Evolutionary conservation across 2,797 vertebrate species (phyloP), one percentile per base, ranked within the genome.

Genomic region (Scleropages formosus): DNA sequence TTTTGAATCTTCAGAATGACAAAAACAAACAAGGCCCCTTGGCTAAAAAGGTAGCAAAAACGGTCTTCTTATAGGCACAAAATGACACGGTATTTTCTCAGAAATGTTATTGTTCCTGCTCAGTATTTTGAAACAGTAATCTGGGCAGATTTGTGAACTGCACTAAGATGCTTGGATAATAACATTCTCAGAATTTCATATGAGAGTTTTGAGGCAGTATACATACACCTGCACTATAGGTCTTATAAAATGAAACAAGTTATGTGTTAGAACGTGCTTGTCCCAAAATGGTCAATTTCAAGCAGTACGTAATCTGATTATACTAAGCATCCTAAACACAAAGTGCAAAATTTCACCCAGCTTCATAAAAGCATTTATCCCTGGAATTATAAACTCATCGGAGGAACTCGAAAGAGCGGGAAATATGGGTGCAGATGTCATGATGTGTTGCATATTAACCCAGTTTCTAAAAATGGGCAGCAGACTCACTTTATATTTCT

Each of bases 261-360:
- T 58, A 46, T 26, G 26, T 11, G 53, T 16, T 26, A 16, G 26
- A n/a, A 58, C 31, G 46, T 44, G 70, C 18, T 16, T 53, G 69
- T 80, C 65, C 63, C 77, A 82, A 83, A 75, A 67, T 64, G 71
- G 77, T 81, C 80, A 80, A 53, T 77, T 75, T 79, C 73, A 68
- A 49, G 63, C 65, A 65, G 53, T 56, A 75, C 72, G 63, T 81
- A 83, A 85, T 84, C 81, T 80, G 85, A 85, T 85, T 87, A 84
- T 68, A 65, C 62, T 84, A 84, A 85, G 81, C 78, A 70, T 78
- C 65, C 79, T 78, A 77, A 80, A 82, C 75, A 80, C 78, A 78
- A 70, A 78, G 73, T 73, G 49, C 78, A 78, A 69, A 73, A 81
- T 80, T 77, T 81, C 75, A 69, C 65, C 69, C 73, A 76, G 79